Base-by-base conservation (phyloP, 2,797 vertebrate species). In the Pygocentrus nattereri region DNA sequence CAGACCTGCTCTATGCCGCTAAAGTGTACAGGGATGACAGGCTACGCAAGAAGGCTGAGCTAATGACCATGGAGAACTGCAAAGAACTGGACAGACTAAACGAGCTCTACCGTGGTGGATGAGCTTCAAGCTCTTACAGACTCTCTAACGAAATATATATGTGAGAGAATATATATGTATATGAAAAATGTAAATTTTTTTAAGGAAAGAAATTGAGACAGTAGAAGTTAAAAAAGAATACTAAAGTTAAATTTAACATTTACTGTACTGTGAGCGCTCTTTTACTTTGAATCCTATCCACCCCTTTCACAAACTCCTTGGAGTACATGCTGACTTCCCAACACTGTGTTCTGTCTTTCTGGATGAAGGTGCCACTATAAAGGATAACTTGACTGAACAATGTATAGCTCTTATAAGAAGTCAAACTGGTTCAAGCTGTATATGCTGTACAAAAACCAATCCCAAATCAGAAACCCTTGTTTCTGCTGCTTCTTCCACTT, bases 41-140 rank as follows among this genome's bases (percentile, higher is more conserved):
- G 10, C 96, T 99, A 85, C 95, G 95, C 79, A 95, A 93, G 91
- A 99, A 98, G 91, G 98, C 98, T 0, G 98, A 99, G 21, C 94
- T 96, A 68, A 95, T 98, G 94, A 93, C 95, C 88, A 98, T 98
- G 98, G 97, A 99, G 78, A 98, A 97, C 95, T 99, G 98, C 92
- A 97, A 95, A 92, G 97, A 99, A 86, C 86, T 99, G 67, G 96
- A 99, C 83, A 95, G 97, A 91, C 92, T 99, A 91, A 99, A 97
- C 85, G 95, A 95, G 88, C 90, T 99, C 78, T 99, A 96, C 89
- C 95, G 96, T 87, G 97, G 96, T n/a, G 98, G 95, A 91, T 99
- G 95, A 98, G 87, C 83, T n/a, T 13, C 5, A 4, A 23, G 38
- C 58, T 3, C 13, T 54, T 8, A 50, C 25, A 70, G 86, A 88